phyloP scores from a whole-genome alignment of 2,888 invertebrate species.

The Nephrotoma appendiculata region DNA sequence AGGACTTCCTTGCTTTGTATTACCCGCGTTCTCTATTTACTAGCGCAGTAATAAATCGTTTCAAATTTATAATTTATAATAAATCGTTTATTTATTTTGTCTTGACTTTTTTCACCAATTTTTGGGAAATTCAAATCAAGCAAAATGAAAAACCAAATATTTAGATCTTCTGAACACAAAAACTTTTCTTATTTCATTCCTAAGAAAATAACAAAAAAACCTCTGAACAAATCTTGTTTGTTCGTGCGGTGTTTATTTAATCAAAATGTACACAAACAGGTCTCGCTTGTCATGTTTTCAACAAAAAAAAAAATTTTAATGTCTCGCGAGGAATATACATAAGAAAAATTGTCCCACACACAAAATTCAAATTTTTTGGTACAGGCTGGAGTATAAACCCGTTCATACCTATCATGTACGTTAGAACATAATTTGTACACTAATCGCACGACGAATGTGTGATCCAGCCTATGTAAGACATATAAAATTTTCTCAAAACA shows the following conservation, averaged over 20 bases:
- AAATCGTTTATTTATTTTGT: background rate
- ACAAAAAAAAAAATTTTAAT: background rate
- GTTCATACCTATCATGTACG: background rate
- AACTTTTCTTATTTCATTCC: background rate
- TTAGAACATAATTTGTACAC: background rate
- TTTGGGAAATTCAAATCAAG: background rate
- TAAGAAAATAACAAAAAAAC: background rate
- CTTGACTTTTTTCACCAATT: background rate
- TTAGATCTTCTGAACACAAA: background rate
- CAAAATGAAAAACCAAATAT: background rate
- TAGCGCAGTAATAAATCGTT: background rate
- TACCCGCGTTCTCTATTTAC: no score
- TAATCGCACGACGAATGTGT: background rate
- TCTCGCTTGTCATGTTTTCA: background rate
- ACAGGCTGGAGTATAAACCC: background rate
- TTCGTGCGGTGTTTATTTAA: background rate
- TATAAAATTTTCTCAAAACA: background rate
- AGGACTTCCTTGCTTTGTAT: no score
- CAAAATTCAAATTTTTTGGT: background rate
- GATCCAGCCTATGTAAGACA: background rate
- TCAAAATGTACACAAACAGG: background rate
- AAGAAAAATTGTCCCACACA: background rate
- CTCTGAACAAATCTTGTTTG: background rate
- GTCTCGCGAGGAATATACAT: background rate
- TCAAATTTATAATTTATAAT: background rate